Base-by-base conservation (phyloP, 2,888 invertebrate species). In the Netelia melanura region DNA sequence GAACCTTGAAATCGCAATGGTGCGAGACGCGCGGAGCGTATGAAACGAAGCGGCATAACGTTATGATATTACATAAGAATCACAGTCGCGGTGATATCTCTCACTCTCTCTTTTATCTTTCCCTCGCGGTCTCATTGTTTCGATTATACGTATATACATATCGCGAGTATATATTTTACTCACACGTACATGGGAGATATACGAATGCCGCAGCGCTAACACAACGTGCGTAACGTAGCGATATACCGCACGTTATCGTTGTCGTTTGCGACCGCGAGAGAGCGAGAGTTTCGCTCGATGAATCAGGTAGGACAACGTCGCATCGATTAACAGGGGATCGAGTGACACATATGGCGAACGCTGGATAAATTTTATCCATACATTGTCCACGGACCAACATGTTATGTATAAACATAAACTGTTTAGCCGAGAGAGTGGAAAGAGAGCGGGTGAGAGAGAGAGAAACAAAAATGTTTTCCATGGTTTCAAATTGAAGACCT, bases 1-100 rank as follows among this genome's bases (percentile, higher is more conserved):
- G 90, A 81, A 91, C 91, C 91, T 92, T 92, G 91, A 91, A 90
- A 90, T 89, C 86, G 90, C 89, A 88, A 89, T 90, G 90, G 91
- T 90, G 91, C 90, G 91, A 91, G 90, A 90, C 90, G 89, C 91
- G 90, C 30, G 75, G 87, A 89, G 14, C 54, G 54, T 88, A 90
- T 89, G 88, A 91, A 90, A 90, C 89, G 89, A 81, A 77, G 87
- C 90, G 89, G 88, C 90, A 90, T 89, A 90, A 91, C 89, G 87
- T 89, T 90, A 90, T 87, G 88, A 87, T 89, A 87, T 92, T 91
- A 90, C 91, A 90, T 91, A 92, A 91, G 88, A 88, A 88, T 81
- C 70, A 81, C 81, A 81, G 83, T 81, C 84, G 81, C 82, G 83
- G 80, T 14, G 79, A 61, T 77, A 70, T 75, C 68, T 44, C 61